Evolutionary conservation across 2,888 invertebrate genomes (phyloP), one percentile per base, ranked within the genome.

Genomic region (Conus canariensis): DNA sequence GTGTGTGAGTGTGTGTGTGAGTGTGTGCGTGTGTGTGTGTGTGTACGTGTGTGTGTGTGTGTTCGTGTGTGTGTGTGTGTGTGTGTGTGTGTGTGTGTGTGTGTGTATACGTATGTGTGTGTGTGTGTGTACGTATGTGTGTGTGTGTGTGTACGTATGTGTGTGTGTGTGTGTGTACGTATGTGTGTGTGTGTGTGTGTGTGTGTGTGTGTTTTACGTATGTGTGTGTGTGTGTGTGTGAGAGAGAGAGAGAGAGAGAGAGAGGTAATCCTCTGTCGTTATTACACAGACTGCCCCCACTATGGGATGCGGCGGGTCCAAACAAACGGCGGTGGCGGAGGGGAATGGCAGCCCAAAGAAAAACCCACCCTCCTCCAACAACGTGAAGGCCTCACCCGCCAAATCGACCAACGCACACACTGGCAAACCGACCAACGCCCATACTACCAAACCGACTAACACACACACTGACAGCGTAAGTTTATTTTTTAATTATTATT

Each of bases 181-280:
- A n/a, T 77, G 77, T 77, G 77, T 77, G 77, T 77, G 77, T 77
- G 77, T 77, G 77, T 77, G 77, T 30, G 77, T 77, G 77, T 77
- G 77, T 77, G 30, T 77, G 77, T 77, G 77, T 77, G 25, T 77
- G 25, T 77, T n/a, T 77, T 77, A 25, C 25, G 77, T 77, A n/a
- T 77, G 77, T 77, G 77, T 77, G 77, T 77, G 77, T 77, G 77
- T 77, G 77, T 77, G 77, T 30, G 77, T 77, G 77, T 77, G 77
- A 64, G 60, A 64, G 60, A 64, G 60, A 64, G 60, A 64, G 60
- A 64, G 60, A 64, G 60, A 64, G 60, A 64, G 60, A 64, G 60
- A 64, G 60, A 64, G 64, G 6, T 10, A 64, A 45, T 45, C 45
- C 45, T 45, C 45, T 45, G 45, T 45, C 45, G 4, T 45, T 3